These are phyloP conservation scores for Cecidostiba fungosa DNA, from an alignment of 2,888 invertebrate species.

Conservation along the genomic window DNA sequence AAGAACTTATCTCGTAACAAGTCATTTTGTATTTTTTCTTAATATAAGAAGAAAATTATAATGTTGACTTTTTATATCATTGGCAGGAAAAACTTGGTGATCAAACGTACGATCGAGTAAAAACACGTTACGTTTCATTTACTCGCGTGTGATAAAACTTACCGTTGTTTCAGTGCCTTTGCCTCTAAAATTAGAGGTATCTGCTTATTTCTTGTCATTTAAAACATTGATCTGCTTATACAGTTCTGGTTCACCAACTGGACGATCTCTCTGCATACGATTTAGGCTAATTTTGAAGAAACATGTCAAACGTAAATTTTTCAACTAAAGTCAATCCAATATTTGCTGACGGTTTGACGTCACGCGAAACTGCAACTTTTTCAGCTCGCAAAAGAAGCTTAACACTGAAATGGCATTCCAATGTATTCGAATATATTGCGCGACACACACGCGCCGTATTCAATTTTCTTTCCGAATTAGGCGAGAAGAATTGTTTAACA, in stretches of 20 bases:
- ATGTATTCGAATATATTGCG: neutral
- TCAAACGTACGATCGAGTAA: neutral
- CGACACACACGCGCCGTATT: neutral
- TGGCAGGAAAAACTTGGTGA: neutral
- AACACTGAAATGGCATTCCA: neutral
- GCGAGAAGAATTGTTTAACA: neutral
- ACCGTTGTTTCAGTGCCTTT: no score
- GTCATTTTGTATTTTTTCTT: neutral
- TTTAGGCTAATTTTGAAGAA: no score
- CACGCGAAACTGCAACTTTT: neutral
- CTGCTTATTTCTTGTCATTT: no score
- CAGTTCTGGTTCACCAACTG: no score
- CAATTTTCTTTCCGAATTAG: neutral
- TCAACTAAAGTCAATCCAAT: slow-evolving; percentile 11
- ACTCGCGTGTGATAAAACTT: no score
- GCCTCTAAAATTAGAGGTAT: no score
- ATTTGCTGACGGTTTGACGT: slow-evolving; percentile 19
- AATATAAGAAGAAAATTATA: neutral
- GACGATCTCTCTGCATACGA: no score
- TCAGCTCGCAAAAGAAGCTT: neutral
- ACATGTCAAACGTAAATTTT: neutral
- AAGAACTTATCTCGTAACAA: neutral
- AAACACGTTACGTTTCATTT: neutral
- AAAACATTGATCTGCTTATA: no score
- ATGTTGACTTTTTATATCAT: neutral